A percentile compares a stretch with the other conserved stretches of the same genome.
Evolutionary conservation across 2,113 vertebrate genomes (phyloP).

Genomic region (Eurypyga helias): DNA sequence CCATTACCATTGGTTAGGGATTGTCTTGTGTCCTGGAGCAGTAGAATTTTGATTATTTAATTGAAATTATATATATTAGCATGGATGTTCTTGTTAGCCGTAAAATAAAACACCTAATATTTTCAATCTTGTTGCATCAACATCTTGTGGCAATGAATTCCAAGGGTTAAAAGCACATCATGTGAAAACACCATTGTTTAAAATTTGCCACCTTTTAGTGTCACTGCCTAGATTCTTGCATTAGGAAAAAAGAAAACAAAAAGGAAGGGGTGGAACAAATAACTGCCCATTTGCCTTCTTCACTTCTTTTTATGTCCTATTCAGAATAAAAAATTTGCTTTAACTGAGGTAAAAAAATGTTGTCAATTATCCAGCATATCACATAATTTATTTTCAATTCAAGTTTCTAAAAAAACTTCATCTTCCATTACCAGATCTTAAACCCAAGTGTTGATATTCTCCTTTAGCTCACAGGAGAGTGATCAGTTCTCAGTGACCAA

Average conservation of each 20-base stretch:
- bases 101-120: constrained; percentile 47
- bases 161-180: neutral
- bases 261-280: neutral
- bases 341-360: neutral
- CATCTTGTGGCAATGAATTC: constrained; percentile 12
- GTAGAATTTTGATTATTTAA: constrained; percentile 60
- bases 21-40: constrained; percentile 27
- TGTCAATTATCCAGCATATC: neutral
- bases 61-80: constrained; percentile 53
- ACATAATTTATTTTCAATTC: neutral
- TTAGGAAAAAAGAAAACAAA: neutral
- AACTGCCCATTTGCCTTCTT: neutral
- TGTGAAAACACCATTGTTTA: neutral
- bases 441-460: neutral
- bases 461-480: neutral
- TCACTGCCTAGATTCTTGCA: neutral
- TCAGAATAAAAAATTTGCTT: neutral
- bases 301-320: neutral
- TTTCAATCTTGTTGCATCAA: constrained; percentile 35
- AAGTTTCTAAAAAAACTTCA: neutral
- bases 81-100: constrained; percentile 34
- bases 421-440: neutral
- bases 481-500: neutral
- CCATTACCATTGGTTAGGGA: neutral
- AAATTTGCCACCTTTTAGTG: neutral